These are phyloP conservation scores for Xestoiulus laeticollis DNA, from an alignment of 2,888 invertebrate species.

Conservation along the genomic window DNA sequence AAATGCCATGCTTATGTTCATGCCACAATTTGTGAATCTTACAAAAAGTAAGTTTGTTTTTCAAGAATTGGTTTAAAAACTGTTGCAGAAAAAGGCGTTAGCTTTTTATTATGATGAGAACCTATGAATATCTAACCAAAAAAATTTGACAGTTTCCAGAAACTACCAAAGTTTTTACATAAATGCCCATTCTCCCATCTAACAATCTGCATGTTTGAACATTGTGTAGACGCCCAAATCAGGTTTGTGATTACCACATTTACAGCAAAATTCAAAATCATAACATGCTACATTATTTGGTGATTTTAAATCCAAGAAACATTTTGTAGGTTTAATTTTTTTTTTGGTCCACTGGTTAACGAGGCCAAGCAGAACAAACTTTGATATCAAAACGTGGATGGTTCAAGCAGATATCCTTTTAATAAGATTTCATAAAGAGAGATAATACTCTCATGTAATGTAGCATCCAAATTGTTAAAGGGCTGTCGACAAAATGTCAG, in stretches of 20 bases:
- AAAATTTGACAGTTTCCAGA: neutral
- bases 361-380: too few species aligned
- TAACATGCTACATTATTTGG: neutral
- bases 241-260: neutral
- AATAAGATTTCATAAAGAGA: neutral
- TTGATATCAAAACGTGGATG: too few species aligned
- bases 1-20: neutral
- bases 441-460: neutral
- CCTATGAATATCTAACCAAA: neutral
- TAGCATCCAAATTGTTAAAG: neutral
- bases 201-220: neutral
- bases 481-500: neutral
- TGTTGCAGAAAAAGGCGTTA: neutral
- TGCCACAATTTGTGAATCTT: too few species aligned
- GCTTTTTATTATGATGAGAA: neutral
- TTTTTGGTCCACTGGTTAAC: neutral
- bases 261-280: neutral
- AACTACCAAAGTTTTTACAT: neutral
- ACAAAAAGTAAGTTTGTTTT: too few species aligned
- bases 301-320: neutral
- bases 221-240: neutral
- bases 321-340: neutral
- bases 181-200: constrained; percentile 22
- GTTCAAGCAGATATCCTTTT: neutral
- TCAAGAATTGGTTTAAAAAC: neutral